phyloP scores from a whole-genome alignment of 64 coral and sea anemone species.

The Exaiptasia diaphana region DNA sequence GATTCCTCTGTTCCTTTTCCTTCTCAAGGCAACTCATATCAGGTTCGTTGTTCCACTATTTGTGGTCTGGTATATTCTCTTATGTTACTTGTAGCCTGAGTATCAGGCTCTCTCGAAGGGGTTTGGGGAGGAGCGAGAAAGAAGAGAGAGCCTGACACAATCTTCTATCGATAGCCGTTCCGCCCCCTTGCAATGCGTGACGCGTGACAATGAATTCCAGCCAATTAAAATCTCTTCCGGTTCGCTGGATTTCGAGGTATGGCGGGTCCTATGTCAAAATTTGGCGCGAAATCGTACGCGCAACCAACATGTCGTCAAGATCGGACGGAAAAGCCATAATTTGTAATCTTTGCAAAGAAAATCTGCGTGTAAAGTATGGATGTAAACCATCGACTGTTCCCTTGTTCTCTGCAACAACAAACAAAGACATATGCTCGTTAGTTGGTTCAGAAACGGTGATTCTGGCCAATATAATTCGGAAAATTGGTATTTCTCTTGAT shows the following conservation, averaged over 20 bases:
- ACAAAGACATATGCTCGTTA: not conserved
- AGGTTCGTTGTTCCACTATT: not conserved
- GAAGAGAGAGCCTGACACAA: not conserved
- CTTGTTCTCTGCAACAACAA: not conserved
- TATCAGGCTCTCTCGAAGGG: too few relatives aligned
- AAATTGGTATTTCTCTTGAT: not conserved
- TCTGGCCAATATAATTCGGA: not conserved
- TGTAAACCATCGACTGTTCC: not conserved
- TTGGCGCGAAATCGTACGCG: not conserved
- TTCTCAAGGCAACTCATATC: too few relatives aligned
- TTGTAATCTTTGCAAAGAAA: not conserved
- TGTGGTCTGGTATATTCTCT: too few relatives aligned
- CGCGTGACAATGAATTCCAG: not conserved
- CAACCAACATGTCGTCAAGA: not conserved
- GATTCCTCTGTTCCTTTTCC: too few relatives aligned
- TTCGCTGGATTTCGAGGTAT: too few relatives aligned
- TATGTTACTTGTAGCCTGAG: too few relatives aligned
- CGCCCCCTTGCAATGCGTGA: not conserved
- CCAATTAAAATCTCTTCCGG: not conserved
- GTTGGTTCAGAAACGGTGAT: not conserved
- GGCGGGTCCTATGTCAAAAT: not conserved
- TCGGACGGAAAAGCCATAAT: not conserved
- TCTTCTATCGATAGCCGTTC: not conserved
- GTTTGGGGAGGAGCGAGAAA: too few relatives aligned
- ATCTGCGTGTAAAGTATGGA: not conserved